Conservation (phyloP, 2,888 invertebrate species). For the Endotricha flammealis region DNA sequence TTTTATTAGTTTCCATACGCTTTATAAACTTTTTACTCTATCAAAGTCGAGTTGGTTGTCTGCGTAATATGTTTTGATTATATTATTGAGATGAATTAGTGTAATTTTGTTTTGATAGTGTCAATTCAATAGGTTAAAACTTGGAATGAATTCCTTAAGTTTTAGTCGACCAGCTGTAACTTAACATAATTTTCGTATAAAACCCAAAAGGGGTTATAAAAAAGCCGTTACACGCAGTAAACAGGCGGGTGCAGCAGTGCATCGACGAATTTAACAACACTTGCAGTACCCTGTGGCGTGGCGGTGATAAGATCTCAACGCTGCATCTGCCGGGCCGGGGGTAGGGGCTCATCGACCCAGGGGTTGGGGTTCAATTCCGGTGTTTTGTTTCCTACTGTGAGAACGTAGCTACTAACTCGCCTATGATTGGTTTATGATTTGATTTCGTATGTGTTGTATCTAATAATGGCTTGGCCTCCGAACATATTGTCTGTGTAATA, state of each 20-base stretch:
- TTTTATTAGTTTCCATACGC: constrained; percentile 12
- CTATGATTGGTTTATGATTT: constrained; percentile 66
- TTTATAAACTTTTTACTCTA: constrained; percentile 23
- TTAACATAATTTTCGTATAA: constrained; percentile 14
- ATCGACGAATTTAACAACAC: constrained; percentile 59
- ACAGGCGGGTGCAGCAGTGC: constrained; percentile 46
- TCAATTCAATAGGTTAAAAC: too few relatives aligned
- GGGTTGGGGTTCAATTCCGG: constrained; percentile 67
- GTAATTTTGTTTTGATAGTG: not conserved
- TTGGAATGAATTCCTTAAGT: too few relatives aligned
- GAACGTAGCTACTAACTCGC: constrained; percentile 33
- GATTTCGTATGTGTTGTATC: constrained; percentile 32
- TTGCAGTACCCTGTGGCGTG: constrained; percentile 60
- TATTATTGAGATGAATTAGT: too few relatives aligned
- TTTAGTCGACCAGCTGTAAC: constrained; percentile 14
- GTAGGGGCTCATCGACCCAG: constrained; percentile 43
- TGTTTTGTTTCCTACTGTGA: constrained; percentile 63
- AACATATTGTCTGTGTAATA: not conserved
- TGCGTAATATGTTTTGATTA: not conserved
- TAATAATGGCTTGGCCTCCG: not conserved
- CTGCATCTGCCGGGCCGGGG: constrained; percentile 63
- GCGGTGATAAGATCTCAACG: constrained; percentile 60
- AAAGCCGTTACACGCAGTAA: constrained; percentile 66
- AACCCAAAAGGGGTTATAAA: constrained; percentile 36
- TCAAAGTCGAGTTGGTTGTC: constrained; percentile 11